Percentiles rank a stretch among this genome's conserved stretches.
These are phyloP conservation scores for Fragum sueziense DNA, from an alignment of 2,888 invertebrate genomes.

Conservation along the genomic window DNA sequence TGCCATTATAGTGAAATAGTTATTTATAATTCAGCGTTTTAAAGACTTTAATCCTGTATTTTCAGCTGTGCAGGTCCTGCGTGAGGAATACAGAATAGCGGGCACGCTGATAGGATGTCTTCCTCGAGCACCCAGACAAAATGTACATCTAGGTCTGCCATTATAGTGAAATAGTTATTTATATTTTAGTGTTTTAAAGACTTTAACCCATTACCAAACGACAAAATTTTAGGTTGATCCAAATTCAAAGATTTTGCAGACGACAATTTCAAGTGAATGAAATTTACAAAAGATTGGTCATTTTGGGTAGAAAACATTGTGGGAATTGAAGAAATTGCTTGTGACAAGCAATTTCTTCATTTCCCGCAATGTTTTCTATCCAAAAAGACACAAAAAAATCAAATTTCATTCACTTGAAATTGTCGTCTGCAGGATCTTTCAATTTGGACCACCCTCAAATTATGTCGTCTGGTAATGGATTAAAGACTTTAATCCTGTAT, in stretches of 20 bases:
- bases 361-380: not conserved
- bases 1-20: slow-evolving; percentile 86
- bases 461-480: no score
- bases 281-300: no score
- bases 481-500: not conserved
- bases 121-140: slow-evolving; percentile 89
- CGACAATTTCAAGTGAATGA: no score
- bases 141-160: slow-evolving; percentile 88
- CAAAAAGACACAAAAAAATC: no score
- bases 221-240: no score
- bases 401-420: no score
- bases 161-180: no score
- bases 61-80: slow-evolving; percentile 82
- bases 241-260: no score
- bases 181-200: no score
- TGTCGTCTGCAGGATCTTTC: no score
- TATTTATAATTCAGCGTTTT: slow-evolving; percentile 8
- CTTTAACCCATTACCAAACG: no score
- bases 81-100: slow-evolving; percentile 89
- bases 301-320: slow-evolving; percentile 2
- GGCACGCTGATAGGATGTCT: slow-evolving; percentile 91
- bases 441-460: no score
- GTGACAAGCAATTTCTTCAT: not conserved
- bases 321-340: not conserved
- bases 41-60: not conserved